Conservation (phyloP, 2,113 vertebrate genomes). For the Cryptotis parvus region DNA sequence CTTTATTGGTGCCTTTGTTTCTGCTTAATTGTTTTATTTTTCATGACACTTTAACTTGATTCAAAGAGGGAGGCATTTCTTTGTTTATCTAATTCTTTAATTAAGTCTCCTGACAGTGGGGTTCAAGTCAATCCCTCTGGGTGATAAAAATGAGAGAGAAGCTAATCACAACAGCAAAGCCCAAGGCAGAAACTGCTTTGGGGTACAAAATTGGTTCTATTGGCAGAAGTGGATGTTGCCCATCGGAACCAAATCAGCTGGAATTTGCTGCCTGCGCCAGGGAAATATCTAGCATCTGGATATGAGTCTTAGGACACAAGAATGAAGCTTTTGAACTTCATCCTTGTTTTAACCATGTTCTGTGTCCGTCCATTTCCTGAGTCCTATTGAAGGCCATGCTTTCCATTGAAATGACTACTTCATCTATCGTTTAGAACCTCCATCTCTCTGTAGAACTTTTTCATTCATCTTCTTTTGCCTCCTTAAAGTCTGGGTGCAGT, state of each 20-base stretch:
- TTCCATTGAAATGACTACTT: neutral
- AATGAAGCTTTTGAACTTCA: neutral
- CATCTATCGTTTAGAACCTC: neutral
- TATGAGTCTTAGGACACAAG: neutral
- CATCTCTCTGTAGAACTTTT: conserved; percentile 3
- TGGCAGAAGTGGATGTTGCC: neutral
- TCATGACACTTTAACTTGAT: conserved; percentile 72
- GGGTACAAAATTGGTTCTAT: neutral
- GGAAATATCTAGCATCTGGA: neutral
- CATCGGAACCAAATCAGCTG: neutral
- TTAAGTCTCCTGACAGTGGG: conserved; percentile 76
- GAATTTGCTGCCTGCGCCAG: neutral
- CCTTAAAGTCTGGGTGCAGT: neutral
- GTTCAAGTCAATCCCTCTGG: conserved; percentile 53
- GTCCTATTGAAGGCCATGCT: neutral
- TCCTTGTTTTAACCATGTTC: neutral
- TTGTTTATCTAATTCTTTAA: conserved; percentile 83
- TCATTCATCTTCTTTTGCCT: neutral
- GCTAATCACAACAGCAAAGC: conserved; percentile 26
- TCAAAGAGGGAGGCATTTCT: conserved; percentile 64
- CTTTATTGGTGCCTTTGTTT: conserved; percentile 77
- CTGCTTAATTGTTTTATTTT: conserved; percentile 78
- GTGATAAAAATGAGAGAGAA: conserved; percentile 39
- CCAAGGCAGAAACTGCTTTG: neutral
- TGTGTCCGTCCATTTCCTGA: neutral